phyloP scores from a whole-genome alignment of 2,797 vertebrate genomes.

The Tachyglossus aculeatus region DNA sequence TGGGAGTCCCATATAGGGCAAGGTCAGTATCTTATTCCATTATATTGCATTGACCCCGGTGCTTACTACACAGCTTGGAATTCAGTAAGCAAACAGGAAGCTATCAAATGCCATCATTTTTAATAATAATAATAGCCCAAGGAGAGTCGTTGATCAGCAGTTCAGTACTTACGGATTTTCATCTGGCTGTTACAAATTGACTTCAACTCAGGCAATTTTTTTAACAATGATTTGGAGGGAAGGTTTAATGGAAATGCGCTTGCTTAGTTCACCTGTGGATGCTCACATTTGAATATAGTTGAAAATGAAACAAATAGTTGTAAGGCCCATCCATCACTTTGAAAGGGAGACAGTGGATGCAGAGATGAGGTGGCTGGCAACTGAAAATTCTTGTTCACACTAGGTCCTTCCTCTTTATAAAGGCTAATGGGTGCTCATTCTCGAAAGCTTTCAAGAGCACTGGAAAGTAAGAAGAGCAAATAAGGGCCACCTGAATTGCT shows the following conservation, averaged over 20 bases:
- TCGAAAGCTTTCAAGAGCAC: too few relatives aligned
- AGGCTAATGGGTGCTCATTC: too few relatives aligned
- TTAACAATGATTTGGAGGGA: slow-evolving; percentile 26
- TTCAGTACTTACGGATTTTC: slow-evolving; percentile 32
- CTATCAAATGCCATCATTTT: too few relatives aligned
- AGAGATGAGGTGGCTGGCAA: neutral
- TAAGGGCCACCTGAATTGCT: too few relatives aligned
- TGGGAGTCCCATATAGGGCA: too few relatives aligned
- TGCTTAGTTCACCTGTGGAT: slow-evolving; percentile 45
- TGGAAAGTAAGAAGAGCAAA: too few relatives aligned
- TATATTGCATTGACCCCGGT: too few relatives aligned
- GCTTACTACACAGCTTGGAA: too few relatives aligned
- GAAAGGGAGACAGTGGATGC: slow-evolving; percentile 26
- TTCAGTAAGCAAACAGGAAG: too few relatives aligned
- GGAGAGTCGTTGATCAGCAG: slow-evolving; percentile 24
- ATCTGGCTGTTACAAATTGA: slow-evolving; percentile 22
- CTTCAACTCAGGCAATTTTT: slow-evolving; percentile 53
- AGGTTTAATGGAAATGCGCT: slow-evolving; percentile 49
- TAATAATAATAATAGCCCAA: slow-evolving; percentile 61
- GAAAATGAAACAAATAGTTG: slow-evolving; percentile 42
- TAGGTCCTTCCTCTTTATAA: too few relatives aligned
- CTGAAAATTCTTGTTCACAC: too few relatives aligned
- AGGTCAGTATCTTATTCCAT: too few relatives aligned
- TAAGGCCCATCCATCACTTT: slow-evolving; percentile 24
- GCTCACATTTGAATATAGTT: slow-evolving; percentile 48